phyloP scores from a whole-genome alignment of 2,888 invertebrate species.

The Cataglyphis albicans region DNA sequence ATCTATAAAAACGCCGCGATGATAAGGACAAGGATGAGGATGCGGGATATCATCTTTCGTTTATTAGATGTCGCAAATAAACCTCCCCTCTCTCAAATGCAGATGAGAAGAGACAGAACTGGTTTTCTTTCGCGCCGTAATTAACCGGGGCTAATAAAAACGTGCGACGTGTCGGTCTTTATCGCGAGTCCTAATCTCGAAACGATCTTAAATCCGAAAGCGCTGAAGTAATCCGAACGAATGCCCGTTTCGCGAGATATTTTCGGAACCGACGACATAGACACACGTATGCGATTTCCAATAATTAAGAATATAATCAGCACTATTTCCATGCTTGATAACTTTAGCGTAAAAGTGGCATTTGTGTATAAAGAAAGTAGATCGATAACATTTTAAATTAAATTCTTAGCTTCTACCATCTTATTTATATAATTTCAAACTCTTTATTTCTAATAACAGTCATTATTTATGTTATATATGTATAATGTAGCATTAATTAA shows the following conservation, averaged over 20 bases:
- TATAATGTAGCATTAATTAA: background rate
- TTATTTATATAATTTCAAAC: background rate
- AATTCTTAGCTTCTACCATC: background rate
- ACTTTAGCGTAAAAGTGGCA: constrained; percentile 36
- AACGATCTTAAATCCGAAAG: background rate
- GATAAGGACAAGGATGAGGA: constrained; percentile 49
- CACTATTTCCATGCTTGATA: constrained; percentile 42
- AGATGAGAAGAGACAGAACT: background rate
- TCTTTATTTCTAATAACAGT: background rate
- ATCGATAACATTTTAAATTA: constrained; percentile 3
- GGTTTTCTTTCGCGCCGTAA: constrained; percentile 20
- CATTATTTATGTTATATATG: background rate
- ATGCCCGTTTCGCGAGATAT: background rate
- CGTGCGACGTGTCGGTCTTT: background rate
- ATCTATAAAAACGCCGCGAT: constrained; percentile 47
- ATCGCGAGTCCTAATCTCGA: constrained; percentile 14
- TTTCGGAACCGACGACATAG: constrained; percentile 18
- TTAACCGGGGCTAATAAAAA: constrained; percentile 35
- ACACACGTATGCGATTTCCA: background rate
- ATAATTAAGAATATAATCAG: constrained; percentile 46
- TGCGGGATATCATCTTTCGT: background rate
- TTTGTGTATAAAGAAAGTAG: background rate
- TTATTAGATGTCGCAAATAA: constrained; percentile 36
- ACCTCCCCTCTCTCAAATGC: background rate
- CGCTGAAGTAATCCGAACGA: background rate